Percentiles rank a stretch among this genome's conserved stretches.
These are phyloP conservation scores for Monoplex corrugatus DNA, from an alignment of 2,888 invertebrate genomes.

Conservation along the genomic window DNA sequence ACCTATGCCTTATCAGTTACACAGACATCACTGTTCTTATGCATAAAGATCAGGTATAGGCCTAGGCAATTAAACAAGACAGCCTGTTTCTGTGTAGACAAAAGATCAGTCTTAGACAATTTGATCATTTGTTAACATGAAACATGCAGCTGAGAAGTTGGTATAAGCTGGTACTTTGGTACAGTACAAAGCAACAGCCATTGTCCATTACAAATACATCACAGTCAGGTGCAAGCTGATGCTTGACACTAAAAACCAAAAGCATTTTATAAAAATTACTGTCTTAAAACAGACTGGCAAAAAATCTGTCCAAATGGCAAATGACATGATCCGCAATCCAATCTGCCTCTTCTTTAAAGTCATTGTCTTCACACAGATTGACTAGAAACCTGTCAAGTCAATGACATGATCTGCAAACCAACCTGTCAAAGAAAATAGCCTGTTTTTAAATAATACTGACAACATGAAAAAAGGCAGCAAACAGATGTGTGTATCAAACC, in stretches of 20 bases:
- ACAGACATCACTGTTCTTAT: neutral
- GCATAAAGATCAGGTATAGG: neutral
- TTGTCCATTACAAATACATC: neutral
- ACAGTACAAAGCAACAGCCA: conserved; percentile 20
- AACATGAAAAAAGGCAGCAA: conserved; percentile 19
- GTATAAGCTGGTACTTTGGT: neutral
- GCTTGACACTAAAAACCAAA: neutral
- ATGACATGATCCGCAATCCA: no score
- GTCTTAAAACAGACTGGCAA: no score
- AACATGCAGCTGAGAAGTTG: neutral
- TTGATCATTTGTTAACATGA: conserved; percentile 7
- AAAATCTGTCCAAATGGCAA: no score
- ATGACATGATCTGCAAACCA: neutral
- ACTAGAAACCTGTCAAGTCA: neutral
- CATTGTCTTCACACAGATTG: no score
- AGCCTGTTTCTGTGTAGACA: no score
- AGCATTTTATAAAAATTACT: neutral
- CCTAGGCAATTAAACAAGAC: neutral
- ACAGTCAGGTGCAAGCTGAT: conserved; percentile 18
- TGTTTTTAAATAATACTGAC: neutral
- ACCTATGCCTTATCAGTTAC: neutral
- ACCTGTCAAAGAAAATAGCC: neutral
- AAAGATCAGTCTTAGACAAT: no score
- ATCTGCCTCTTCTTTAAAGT: no score
- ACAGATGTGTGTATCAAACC: neutral